These are phyloP conservation scores for Silurus glanis DNA, from an alignment of 2,113 vertebrate genomes.

Conservation along the genomic window DNA sequence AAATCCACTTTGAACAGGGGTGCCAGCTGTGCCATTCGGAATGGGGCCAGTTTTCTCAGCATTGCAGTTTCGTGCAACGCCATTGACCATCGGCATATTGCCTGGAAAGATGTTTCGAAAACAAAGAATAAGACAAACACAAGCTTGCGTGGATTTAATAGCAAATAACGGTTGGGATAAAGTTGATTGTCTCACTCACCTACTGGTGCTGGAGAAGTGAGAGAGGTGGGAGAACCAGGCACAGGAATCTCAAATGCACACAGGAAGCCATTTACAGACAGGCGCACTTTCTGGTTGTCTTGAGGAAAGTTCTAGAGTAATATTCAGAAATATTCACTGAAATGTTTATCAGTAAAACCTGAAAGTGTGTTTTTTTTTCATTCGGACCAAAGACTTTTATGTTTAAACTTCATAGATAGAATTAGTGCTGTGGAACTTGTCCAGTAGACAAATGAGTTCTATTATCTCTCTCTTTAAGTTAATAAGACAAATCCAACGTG, in stretches of 20 bases:
- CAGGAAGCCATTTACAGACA: slow-evolving; percentile 88
- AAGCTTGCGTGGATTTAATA: neutral
- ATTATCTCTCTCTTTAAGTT: neutral
- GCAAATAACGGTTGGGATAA: neutral
- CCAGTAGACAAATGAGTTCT: neutral
- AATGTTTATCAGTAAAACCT: neutral
- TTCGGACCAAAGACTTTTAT: neutral
- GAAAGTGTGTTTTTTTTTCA: too few species aligned
- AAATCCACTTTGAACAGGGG: slow-evolving; percentile 76
- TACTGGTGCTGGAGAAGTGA: slow-evolving; percentile 82
- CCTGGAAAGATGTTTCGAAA: slow-evolving; percentile 57
- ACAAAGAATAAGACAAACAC: neutral
- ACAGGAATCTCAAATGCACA: slow-evolving; percentile 95
- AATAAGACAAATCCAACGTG: neutral
- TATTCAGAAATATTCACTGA: slow-evolving; percentile 24
- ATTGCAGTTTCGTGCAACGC: slow-evolving; percentile 75
- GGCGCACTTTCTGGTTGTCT: slow-evolving; percentile 96
- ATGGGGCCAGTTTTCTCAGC: slow-evolving; percentile 73
- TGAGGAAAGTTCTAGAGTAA: slow-evolving; percentile 87
- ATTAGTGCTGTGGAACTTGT: neutral
- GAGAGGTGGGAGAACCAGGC: slow-evolving; percentile 86
- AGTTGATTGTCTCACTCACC: slow-evolving; percentile 66
- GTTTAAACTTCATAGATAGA: neutral
- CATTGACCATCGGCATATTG: slow-evolving; percentile 72
- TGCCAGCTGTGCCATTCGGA: slow-evolving; percentile 85